Base-by-base conservation (phyloP, 92 coral and sea anemone species). In the Zoanthus sansibaricus region DNA sequence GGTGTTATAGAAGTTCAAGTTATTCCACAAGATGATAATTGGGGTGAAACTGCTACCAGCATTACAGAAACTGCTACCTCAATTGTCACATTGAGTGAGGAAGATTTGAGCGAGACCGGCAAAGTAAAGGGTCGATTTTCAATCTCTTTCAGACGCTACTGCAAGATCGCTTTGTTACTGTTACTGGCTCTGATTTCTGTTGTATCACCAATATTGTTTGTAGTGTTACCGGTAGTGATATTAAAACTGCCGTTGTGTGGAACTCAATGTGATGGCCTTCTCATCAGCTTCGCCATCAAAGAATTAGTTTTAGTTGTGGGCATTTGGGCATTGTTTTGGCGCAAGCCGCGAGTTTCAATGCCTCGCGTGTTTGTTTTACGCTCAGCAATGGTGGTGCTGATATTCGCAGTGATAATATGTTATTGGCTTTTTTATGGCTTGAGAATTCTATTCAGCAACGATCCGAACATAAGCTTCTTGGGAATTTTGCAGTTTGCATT, bases 1-100 rank as follows among this genome's bases (percentile, higher is more conserved):
- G 99, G 99, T 59, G 96, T 97, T 37, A 97, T 97, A 76, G 98
- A 97, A 88, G 99, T 97, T 68, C 98, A 97, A 87, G 99, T 97
- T 37, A 97, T 97, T 75, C 99, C 99, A 0, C 99, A 97, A 86
- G 99, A 97, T 67, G 99, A 97, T 80, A 95, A 97, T 79, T 97
- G 99, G 99, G 99, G 99, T 12, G 99, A 97, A 79, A 97, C 99
- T 75, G 99, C 99, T 37, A 97, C 99, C 1, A 95, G 98, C 10
- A 95, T 97, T 17, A 97, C 99, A 1, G 99, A 96, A 92, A 97
- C 99, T 16, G 99, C 98, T 32, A 97, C 99, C 0, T 97, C 99
- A 21, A 92, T 97, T 25, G 98, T 95, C 1, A 97, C 98, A n/a
- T 88, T 96, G 25, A 97, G 99, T 72, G 99, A 97, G 32, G 95